These are phyloP conservation scores for Myripristis murdjan DNA, from an alignment of 2,797 vertebrate genomes.

Conservation along the genomic window DNA sequence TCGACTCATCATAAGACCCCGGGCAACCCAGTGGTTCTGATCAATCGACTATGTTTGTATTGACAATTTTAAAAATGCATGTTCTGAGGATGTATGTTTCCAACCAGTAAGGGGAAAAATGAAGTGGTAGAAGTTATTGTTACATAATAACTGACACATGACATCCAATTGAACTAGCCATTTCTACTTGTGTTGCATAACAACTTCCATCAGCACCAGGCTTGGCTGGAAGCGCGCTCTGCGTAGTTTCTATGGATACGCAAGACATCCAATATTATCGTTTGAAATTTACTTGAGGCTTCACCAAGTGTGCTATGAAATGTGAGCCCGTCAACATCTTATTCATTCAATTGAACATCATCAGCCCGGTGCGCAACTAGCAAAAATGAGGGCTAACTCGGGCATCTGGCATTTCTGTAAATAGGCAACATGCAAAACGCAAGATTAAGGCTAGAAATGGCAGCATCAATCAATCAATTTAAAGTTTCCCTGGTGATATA, in stretches of 20 bases:
- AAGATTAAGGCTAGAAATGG: background rate
- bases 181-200: slow-evolving; percentile 84
- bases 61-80: background rate
- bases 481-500: background rate
- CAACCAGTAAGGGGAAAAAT: background rate
- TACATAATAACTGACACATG: slow-evolving; percentile 80
- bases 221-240: slow-evolving; percentile 67
- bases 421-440: background rate
- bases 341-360: background rate
- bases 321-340: background rate
- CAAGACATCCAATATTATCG: slow-evolving; percentile 51
- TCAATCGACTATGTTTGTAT: background rate
- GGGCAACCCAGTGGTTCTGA: slow-evolving; percentile 28
- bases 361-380: background rate
- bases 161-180: slow-evolving; percentile 62
- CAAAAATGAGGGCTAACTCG: background rate
- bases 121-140: slow-evolving; percentile 41
- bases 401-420: background rate
- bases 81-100: background rate
- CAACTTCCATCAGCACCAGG: slow-evolving; percentile 73
- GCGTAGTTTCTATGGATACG: slow-evolving; percentile 87
- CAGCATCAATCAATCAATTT: slow-evolving; percentile 9
- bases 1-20: slow-evolving; percentile 6
- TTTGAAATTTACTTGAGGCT: slow-evolving; percentile 25
- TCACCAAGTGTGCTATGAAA: slow-evolving; percentile 18